These are phyloP conservation scores for Sinocyclocheilus anophthalmus DNA, from an alignment of 2,113 vertebrate genomes.

Conservation along the genomic window DNA sequence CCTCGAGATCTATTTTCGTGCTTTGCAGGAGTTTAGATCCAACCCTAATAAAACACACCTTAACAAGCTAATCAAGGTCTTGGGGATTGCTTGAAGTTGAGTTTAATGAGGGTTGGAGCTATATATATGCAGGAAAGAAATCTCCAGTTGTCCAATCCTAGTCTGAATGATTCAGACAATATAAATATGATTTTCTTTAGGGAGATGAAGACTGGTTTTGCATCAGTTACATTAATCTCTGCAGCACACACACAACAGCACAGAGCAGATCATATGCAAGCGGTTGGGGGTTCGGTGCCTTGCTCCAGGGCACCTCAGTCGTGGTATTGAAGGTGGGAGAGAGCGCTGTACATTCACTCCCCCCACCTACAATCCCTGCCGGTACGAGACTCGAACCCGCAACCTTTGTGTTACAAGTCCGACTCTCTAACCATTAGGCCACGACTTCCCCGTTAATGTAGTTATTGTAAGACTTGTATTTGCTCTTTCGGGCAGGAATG, in stretches of 20 bases:
- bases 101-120: neutral
- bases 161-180: neutral
- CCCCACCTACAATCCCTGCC: too few relatives aligned
- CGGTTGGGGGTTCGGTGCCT: too few relatives aligned
- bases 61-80: neutral
- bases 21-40: too few relatives aligned
- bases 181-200: neutral
- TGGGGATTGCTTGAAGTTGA: neutral
- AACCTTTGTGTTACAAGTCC: too few relatives aligned
- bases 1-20: too few relatives aligned
- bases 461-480: neutral
- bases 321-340: too few relatives aligned
- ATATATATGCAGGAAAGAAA: neutral
- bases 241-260: neutral
- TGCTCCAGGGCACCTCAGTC: too few relatives aligned
- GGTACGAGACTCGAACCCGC: too few relatives aligned
- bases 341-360: too few relatives aligned
- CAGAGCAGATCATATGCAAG: neutral
- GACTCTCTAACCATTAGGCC: too few relatives aligned
- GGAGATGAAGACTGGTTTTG: neutral
- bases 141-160: too few relatives aligned
- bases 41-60: neutral
- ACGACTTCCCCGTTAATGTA: too few relatives aligned
- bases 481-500: constrained; percentile 77
- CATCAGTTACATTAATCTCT: neutral